phyloP scores from a whole-genome alignment of 2,113 vertebrate species.

The Andinoacara biseriatus region DNA sequence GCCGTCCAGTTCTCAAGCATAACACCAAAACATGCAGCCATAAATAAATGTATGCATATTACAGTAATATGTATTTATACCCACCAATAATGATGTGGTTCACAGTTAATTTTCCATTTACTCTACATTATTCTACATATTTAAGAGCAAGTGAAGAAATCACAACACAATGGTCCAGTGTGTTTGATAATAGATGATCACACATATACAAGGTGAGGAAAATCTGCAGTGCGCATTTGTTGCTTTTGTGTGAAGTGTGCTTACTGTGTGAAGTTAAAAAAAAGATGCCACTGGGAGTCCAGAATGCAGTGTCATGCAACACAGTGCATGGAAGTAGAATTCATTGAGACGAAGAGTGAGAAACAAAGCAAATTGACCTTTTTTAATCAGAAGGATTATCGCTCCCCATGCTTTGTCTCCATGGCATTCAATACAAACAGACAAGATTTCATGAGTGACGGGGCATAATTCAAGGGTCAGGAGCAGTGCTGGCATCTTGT shows the following conservation, averaged over 20 bases:
- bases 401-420: not conserved
- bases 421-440: not conserved
- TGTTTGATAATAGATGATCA: conserved; percentile 6
- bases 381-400: not conserved
- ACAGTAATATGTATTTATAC: not conserved
- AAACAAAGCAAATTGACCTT: not conserved
- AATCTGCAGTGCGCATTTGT: conserved; percentile 19
- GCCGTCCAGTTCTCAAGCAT: not conserved
- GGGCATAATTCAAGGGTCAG: not conserved
- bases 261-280: conserved; percentile 32
- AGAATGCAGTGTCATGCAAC: conserved; percentile 32
- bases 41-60: not conserved
- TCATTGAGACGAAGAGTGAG: not conserved
- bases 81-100: not conserved
- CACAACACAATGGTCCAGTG: not conserved
- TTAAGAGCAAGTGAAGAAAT: not conserved
- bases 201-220: conserved; percentile 11
- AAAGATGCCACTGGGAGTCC: conserved; percentile 9
- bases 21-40: not conserved
- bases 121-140: conserved; percentile 2
- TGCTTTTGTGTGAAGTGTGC: conserved; percentile 38
- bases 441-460: conserved; percentile 16
- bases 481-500: not conserved
- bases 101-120: not conserved
- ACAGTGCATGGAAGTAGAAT: conserved; percentile 17